Evolutionary conservation across 2,797 vertebrate genomes (phyloP), one percentile per base, ranked within the genome.

Genomic region (Malacoctenus gilli): DNA sequence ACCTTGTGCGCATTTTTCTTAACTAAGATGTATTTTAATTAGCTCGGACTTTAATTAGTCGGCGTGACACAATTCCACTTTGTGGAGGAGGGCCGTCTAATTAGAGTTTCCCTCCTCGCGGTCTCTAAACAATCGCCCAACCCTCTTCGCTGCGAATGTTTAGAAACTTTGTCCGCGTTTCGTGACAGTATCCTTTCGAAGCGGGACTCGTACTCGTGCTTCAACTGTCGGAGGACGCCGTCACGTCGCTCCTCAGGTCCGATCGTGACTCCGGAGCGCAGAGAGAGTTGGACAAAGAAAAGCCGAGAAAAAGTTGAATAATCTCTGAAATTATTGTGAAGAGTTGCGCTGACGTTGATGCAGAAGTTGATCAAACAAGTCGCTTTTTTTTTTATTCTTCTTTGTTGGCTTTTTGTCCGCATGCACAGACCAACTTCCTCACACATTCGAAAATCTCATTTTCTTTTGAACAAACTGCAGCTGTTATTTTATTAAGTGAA

Each of bases 21-120:
- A 83, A 87, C 68, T 73, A 82, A 86, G 68, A 68, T 61, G 39
- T 70, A 71, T 74, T 68, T 59, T 86, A 89, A 91, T 91, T 89
- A 90, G 85, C 72, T 50, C 65, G 56, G 51, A 75, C 68, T 83
- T 87, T 88, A 85, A 89, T 90, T 89, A 85, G 83, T 80, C 38
- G 21, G 66, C 42, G 19, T 71, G 38, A 67, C 67, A 44, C 71
- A 64, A 76, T 85, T 84, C 78, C 60, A 58, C 62, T 81, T 80
- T 62, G 44, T 68, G 79, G 58, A 81, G 54, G 68, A 82, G 79
- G 48, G 57, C 19, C 34, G 54, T 61, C 82, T 88, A 87, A 87
- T 86, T 85, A 85, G 72, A 82, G 72, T 71, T 83, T 79, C 19
- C 85, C 58, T 80, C 73, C 76, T 82, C 85, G 78, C 63, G 56